A percentile compares a stretch with the other conserved stretches of the same genome.
Evolutionary conservation across 2,888 invertebrate species (phyloP).

Genomic region (Cerceris ruficornis): DNA sequence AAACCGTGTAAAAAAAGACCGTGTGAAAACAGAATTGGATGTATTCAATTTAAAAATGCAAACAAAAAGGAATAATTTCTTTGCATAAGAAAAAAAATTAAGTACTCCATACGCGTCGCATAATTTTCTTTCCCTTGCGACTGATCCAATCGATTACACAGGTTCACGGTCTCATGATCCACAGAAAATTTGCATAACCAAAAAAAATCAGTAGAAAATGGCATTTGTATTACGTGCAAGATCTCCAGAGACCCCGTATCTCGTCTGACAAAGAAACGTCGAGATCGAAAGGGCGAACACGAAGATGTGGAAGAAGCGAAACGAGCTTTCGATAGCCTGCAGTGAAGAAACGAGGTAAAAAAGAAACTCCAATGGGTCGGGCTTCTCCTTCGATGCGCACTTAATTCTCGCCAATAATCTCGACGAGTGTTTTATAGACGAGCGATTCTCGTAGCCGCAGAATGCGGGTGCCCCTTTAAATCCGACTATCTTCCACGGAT

Average conservation of each 20-base stretch:
- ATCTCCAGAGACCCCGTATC: neutral
- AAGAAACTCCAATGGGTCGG: neutral
- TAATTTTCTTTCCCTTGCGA: too few species aligned
- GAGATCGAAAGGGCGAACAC: neutral
- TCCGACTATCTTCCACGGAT: neutral
- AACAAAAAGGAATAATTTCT: too few species aligned
- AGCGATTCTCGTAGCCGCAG: slow-evolving; percentile 16
- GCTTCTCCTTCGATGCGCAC: slow-evolving; percentile 6
- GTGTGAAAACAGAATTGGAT: too few species aligned
- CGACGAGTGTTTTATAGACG: slow-evolving; percentile 27
- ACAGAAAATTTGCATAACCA: too few species aligned
- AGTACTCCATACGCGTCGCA: too few species aligned
- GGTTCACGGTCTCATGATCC: too few species aligned
- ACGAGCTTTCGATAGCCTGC: neutral
- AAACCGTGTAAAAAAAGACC: too few species aligned
- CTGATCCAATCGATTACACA: too few species aligned
- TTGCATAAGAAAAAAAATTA: too few species aligned
- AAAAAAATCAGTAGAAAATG: too few species aligned
- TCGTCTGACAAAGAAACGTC: neutral
- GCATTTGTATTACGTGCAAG: too few species aligned
- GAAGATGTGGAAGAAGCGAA: neutral
- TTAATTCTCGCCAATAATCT: slow-evolving; percentile 34
- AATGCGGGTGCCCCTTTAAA: slow-evolving; percentile 44
- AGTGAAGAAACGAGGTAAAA: neutral
- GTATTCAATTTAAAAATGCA: too few species aligned